Evolutionary conservation across 2,797 vertebrate species (phyloP), one percentile per base, ranked within the genome.

Genomic region (Sparus aurata): DNA sequence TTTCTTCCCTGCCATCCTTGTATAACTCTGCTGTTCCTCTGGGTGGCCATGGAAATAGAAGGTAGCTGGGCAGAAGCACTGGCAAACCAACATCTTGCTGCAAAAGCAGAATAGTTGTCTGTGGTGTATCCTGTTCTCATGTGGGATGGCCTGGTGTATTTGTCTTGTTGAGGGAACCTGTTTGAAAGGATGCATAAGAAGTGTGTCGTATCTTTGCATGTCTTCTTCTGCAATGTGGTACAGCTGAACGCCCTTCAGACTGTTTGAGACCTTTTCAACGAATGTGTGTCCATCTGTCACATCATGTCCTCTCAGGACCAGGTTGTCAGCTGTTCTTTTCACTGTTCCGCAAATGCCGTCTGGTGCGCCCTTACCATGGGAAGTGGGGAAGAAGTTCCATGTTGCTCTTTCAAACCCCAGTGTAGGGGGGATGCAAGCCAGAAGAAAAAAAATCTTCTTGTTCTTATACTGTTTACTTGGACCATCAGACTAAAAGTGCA

Each of bases 121-220:
- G 57, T 61, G 47, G 22, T 13, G n/a, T 27, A 60, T 18, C 10
- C 16, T 52, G 11, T 53, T 62, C 17, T 52, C 16, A 43, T 53
- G 49, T 72, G 58, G 0, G 16, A 72, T 72, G 69, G 53, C 69
- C 58, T 72, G 69, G 30, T 71, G 58, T 62, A 72, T 53, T 43
- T 53, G 2, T 16, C 69, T 62, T 10, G 47, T 62, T 15, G 11
- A 52, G 2, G 69, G n/a, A 27, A 62, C 49, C 16, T 18, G 57
- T 61, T 20, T 72, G 17, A 53, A 30, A 13, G 20, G 55, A 0
- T 50, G 3, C 12, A 25, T 23, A n/a, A 70, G 46, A 71, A 61
- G 55, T 30, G 53, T 12, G 16, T 57, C 20, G 13, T 50, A 50
- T n/a, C 9, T 50, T 20, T 50, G 2, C 49, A 50, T 50, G 9